Base-by-base conservation (phyloP, 2,797 vertebrate genomes). In the Lycodopsis pacificus region DNA sequence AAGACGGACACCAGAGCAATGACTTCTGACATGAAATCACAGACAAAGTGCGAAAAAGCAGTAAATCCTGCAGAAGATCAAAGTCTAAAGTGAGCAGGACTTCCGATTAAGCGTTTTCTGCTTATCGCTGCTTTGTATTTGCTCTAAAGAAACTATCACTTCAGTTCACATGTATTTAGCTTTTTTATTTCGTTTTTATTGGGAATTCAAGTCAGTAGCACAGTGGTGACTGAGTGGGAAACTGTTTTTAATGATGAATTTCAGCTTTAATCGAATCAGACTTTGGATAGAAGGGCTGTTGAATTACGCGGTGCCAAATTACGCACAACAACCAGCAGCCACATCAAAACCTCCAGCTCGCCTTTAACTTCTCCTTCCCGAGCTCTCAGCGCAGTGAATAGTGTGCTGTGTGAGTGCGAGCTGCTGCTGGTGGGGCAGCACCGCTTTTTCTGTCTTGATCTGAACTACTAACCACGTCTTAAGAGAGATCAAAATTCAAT, bases 401-500 rank as follows among this genome's bases (percentile, higher is more conserved):
- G 59, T 73, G 85, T 65, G 59, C 20, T 82, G 63, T 78, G 72
- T 67, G 32, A 73, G 85, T 70, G 75, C 48, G 82, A 83, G 69
- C 79, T 70, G 82, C 82, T 79, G 69, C 80, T 86, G 80, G 61
- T 87, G 84, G 79, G 73, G 86, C 77, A 49, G 76, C 64, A 48
- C 70, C 62, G 59, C 62, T 76, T 71, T 78, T 78, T 85, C 77
- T 81, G 78, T 79, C 87, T 87, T 87, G 86, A 92, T 90, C 85
- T 91, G 84, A 94, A 93, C 87, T 85, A 88, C 88, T 85, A 89
- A 92, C 80, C 85, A 92, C 93, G 89, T 93, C 93, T 93, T 88
- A 90, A 44, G 80, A 89, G 90, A 94, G 94, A 95, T 95, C 94
- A 94, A 94, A 95, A 95, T 92, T 93, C 93, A 91, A 92, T 94